A percentile compares a stretch with the other conserved stretches of the same genome.
Conservation (phyloP, 2,797 vertebrate species). For the Psittacula echo region DNA sequence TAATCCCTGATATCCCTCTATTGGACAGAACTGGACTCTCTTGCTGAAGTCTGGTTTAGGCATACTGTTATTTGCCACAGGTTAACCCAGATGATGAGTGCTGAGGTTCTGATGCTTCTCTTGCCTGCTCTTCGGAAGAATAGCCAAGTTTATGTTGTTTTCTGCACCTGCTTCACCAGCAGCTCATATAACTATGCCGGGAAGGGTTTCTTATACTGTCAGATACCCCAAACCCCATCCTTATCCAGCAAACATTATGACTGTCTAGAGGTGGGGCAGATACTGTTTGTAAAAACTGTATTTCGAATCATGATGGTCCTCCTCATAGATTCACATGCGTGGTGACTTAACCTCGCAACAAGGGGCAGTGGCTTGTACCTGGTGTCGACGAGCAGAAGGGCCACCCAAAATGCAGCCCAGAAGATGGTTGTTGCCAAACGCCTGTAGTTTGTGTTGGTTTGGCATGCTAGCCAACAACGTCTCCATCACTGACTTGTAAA, state of each 20-base stretch:
- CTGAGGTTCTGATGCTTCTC: neutral
- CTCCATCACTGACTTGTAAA: neutral
- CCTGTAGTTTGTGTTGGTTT: neutral
- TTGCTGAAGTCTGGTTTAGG: neutral
- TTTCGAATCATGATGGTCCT: neutral
- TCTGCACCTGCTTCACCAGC: neutral
- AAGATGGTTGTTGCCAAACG: neutral
- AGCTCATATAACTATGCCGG: neutral
- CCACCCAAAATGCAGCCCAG: neutral
- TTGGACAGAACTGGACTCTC: neutral
- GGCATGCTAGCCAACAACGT: fast-evolving
- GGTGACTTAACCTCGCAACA: neutral
- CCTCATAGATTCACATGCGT: too few relatives aligned
- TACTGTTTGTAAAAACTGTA: neutral
- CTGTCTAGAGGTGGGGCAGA: neutral
- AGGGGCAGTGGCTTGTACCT: neutral
- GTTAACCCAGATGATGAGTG: neutral
- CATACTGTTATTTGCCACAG: neutral
- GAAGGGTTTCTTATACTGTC: neutral
- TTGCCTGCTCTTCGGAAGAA: neutral
- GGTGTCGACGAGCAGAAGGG: neutral
- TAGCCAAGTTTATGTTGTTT: neutral
- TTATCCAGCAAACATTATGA: neutral
- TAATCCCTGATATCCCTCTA: neutral
- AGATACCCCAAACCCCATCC: neutral